A percentile compares a stretch with the other conserved stretches of the same genome.
phyloP scores from a whole-genome alignment of 2,888 invertebrate species.

The Drosophila aldrichi region DNA sequence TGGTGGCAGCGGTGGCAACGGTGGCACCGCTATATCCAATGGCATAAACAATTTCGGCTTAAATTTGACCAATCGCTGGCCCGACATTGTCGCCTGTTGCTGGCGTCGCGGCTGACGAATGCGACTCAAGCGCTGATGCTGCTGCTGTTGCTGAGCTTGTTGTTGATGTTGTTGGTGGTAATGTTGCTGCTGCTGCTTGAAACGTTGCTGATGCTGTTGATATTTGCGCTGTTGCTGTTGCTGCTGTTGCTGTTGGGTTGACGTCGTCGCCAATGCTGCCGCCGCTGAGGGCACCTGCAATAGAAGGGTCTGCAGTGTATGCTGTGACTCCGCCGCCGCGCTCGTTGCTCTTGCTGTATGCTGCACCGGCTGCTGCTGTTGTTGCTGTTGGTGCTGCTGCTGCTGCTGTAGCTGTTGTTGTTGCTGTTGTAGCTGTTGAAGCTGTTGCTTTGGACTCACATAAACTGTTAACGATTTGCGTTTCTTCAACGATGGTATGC shows the following conservation, averaged over 20 bases:
- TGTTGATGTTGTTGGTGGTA: slow-evolving; percentile 39
- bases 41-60: slow-evolving; percentile 64
- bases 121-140: slow-evolving; percentile 50
- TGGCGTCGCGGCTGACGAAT: slow-evolving; percentile 50
- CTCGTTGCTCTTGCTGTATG: slow-evolving; percentile 38
- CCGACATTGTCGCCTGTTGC: slow-evolving; percentile 18
- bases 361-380: slow-evolving; percentile 32
- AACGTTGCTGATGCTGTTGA: slow-evolving; percentile 45
- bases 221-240: slow-evolving; percentile 34
- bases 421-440: slow-evolving; percentile 50
- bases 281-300: slow-evolving; percentile 58
- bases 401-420: slow-evolving; percentile 47
- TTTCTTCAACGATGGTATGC: slow-evolving; percentile 83
- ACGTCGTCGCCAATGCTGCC: slow-evolving; percentile 44
- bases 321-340: slow-evolving; percentile 49
- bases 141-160: slow-evolving; percentile 18
- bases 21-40: slow-evolving; percentile 63
- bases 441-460: slow-evolving; percentile 82
- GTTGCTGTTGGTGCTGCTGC: slow-evolving; percentile 40
- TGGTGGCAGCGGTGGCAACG: slow-evolving; percentile 49
- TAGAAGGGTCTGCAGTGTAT: slow-evolving; percentile 60
- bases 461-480: slow-evolving; percentile 84
- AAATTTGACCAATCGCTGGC: slow-evolving; percentile 44
- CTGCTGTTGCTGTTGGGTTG: slow-evolving; percentile 18
- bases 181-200: slow-evolving; percentile 44